Base-by-base conservation (phyloP, 2,113 vertebrate species). In the Caranx melampygus region DNA sequence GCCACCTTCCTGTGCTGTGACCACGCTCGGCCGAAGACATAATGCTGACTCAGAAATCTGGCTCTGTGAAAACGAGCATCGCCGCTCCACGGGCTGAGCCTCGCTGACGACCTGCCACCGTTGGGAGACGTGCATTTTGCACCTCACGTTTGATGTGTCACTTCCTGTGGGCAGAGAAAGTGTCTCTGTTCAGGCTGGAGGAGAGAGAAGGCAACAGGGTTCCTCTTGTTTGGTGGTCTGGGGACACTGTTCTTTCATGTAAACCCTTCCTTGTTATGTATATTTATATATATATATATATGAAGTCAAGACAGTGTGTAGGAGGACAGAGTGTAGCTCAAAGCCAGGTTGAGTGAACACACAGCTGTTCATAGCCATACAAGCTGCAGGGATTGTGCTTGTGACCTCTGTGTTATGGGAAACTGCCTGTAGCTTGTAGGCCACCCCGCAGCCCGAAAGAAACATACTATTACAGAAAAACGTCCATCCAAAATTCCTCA, bases 331-430 rank as follows among this genome's bases (percentile, higher is more conserved):
- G 63, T 66, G 59, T 6, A 74, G 26, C 21, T 63, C 26, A 59
- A 71, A 63, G 55, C 21, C 45, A 49, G 37, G 58, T 51, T 72
- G 72, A 82, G 67, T 78, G 73, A 79, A 74, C 55, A 40, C 62
- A 75, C 72, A 62, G 71, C 75, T 74, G 58, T 44, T 82, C 16
- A 74, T 35, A 33, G 78, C 69, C 52, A 63, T 44, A 44, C 37
- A 79, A 80, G 82, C 65, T 85, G 61, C 31, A 54, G 71, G 49
- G 67, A 60, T 52, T 63, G 60, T 82, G 58, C 52, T 16, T 45
- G 47, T 84, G 75, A 82, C 68, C 72, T 55, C 54, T 40, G 51
- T 59, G 66, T 73, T 34, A 0, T 16, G 21, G 49, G 55, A 81
- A 75, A 57, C 40, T 31, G 42, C 68, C 62, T 60, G 31, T 77